phyloP scores from a whole-genome alignment of 92 coral and sea anemone genomes.

The Phymanthus crucifer region DNA sequence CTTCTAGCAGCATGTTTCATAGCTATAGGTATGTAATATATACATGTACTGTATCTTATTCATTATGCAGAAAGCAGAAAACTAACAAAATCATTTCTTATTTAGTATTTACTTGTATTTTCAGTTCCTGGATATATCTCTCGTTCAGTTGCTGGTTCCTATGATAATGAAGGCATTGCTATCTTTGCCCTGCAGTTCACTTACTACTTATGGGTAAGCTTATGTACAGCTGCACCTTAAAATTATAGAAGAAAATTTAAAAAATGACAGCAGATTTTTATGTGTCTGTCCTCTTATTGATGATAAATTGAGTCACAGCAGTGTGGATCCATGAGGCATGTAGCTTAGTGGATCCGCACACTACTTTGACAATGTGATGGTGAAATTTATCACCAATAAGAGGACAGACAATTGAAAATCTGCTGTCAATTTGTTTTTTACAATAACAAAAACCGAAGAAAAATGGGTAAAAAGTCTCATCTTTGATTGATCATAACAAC shows the following conservation, averaged over 20 bases:
- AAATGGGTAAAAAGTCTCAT: too few species aligned
- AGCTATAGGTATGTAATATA: slow-evolving; percentile 76
- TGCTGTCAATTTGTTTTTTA: too few species aligned
- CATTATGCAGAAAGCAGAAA: neutral
- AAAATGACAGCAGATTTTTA: neutral
- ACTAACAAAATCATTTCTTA: too few species aligned
- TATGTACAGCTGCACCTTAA: neutral
- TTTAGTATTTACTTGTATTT: neutral
- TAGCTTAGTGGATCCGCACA: too few species aligned
- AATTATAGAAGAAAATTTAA: neutral
- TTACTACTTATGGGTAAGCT: slow-evolving; percentile 87
- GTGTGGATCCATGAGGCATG: too few species aligned
- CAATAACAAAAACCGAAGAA: too few species aligned
- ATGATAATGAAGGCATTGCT: slow-evolving; percentile 99
- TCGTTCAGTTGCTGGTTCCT: slow-evolving; percentile 99
- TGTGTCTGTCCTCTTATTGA: too few species aligned
- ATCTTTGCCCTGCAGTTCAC: slow-evolving; percentile 98
- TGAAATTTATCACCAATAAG: too few species aligned
- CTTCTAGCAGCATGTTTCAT: slow-evolving; percentile 98
- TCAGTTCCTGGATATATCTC: slow-evolving; percentile 98
- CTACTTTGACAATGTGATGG: too few species aligned
- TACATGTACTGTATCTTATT: neutral
- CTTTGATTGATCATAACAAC: too few species aligned
- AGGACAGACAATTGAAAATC: too few species aligned
- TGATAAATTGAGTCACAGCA: too few species aligned